Evolutionary conservation across 1,140 invertebrate genomes (phyloP), one percentile per base, ranked within the genome.

Genomic region (Amphibalanus amphitrite): DNA sequence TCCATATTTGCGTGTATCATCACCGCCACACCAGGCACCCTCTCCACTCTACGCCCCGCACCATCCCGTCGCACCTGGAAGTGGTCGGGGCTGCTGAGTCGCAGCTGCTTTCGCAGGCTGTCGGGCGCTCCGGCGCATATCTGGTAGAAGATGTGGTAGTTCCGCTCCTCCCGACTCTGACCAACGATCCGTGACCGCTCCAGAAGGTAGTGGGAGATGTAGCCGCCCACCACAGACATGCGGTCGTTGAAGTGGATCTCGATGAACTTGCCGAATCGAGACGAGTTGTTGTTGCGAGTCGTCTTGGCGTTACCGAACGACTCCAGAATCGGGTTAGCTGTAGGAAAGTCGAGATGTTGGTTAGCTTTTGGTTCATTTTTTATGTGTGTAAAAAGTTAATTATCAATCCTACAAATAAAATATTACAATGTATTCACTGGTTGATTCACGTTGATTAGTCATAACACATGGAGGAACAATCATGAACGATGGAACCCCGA

Each of bases 261-360:
- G 81, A 98, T 96, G 82, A 98, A 98, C 82, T 98, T 95, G 74
- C 94, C 94, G 83, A 97, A 98, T 74, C 95, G 92, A 71, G 90
- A 93, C 72, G 84, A 85, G 81, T 98, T 98, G 80, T 92, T 92
- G 81, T 98, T 98, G 30, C 95, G 84, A 0, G 94, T 92, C 0
- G 95, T 98, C 81, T 97, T 97, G 0, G 93, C 94, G 84, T 98
- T 98, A 67, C 95, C 95, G 82, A 98, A 98, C 4, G 94, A 92
- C 83, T 98, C 95, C 28, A 98, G 82, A 59, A 98, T 88, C 13
- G 95, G 96, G 82, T 97, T 98, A 23, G 95, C 93, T 90, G 79
- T 69, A 20, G 15, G 33, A 38, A 38, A 38, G 33, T 6, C 33
- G 33, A 38, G 33, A 6, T 4, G 33, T 15, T 38, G 15, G 15